Percentiles rank a stretch among this genome's conserved stretches.
Conservation (phyloP, 2,888 invertebrate genomes). For the Andrena hattorfiana region DNA sequence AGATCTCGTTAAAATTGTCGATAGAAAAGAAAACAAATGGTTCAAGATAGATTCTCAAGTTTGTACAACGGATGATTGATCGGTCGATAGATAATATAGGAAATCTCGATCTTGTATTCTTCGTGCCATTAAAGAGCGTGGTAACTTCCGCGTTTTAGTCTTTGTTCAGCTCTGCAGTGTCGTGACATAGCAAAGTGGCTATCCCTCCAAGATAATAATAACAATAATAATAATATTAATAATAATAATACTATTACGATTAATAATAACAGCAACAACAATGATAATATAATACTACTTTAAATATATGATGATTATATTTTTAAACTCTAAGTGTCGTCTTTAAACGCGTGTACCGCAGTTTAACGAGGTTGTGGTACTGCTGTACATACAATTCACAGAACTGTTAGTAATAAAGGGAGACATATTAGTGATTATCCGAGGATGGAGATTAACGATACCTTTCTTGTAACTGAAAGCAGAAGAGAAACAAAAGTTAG, state of each 20-base stretch:
- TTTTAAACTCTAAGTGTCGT: conserved; percentile 85
- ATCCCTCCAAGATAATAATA: conserved; percentile 85
- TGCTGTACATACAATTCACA: conserved; percentile 82
- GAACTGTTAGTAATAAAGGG: conserved; percentile 76
- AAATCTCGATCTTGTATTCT: conserved; percentile 56
- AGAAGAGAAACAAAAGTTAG: conserved; percentile 15
- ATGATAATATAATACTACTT: conserved; percentile 79
- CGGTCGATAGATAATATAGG: conserved; percentile 29
- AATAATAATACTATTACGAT: conserved; percentile 77
- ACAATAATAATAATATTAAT: conserved; percentile 76
- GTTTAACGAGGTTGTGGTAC: conserved; percentile 75
- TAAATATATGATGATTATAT: conserved; percentile 84
- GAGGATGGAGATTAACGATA: conserved; percentile 45
- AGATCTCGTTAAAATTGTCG: background rate
- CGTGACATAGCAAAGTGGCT: conserved; percentile 84
- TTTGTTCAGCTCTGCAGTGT: conserved; percentile 83
- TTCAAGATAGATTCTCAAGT: conserved; percentile 2
- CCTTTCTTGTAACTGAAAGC: conserved; percentile 69
- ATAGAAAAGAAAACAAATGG: background rate
- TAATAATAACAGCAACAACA: conserved; percentile 64
- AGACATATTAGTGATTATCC: conserved; percentile 63
- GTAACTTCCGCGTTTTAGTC: conserved; percentile 82
- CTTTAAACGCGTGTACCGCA: conserved; percentile 81
- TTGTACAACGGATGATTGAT: conserved; percentile 21
- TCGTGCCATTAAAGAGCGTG: conserved; percentile 84